These are phyloP conservation scores for Rhinoderma darwinii DNA, from an alignment of 2,113 vertebrate species.

Conservation along the genomic window DNA sequence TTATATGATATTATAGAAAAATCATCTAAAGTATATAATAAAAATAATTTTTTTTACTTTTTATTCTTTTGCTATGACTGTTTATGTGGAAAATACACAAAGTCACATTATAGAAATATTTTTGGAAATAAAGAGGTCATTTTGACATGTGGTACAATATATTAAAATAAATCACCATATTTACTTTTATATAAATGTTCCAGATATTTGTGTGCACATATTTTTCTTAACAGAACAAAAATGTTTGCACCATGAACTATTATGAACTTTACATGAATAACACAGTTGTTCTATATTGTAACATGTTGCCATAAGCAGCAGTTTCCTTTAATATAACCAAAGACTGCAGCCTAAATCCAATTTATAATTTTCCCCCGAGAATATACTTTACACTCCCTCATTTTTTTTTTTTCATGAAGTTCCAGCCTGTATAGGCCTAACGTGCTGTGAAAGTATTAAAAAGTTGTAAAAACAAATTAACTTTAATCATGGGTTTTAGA, in stretches of 20 bases:
- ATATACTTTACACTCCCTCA: constrained; percentile 55
- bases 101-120: background rate
- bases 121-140: background rate
- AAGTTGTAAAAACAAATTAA: constrained; percentile 61
- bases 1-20: background rate
- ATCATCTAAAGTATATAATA: background rate
- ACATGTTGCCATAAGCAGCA: constrained; percentile 52
- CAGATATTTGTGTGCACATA: constrained; percentile 12
- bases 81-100: constrained; percentile 6
- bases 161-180: constrained; percentile 11
- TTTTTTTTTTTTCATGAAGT: constrained; percentile 54
- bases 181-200: background rate
- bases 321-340: constrained; percentile 59
- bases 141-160: background rate
- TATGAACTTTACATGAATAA: constrained; percentile 55
- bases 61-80: background rate
- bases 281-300: constrained; percentile 52
- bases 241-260: constrained; percentile 39
- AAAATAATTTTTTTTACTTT: background rate
- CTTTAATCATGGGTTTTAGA: constrained; percentile 59
- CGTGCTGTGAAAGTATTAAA: constrained; percentile 60
- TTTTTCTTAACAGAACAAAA: constrained; percentile 33
- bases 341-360: constrained; percentile 57
- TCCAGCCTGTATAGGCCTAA: constrained; percentile 52
- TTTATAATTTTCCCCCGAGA: constrained; percentile 56